Evolutionary conservation across 2,113 vertebrate genomes (phyloP), one percentile per base, ranked within the genome.

Genomic region (Ancistrus triradiatus): DNA sequence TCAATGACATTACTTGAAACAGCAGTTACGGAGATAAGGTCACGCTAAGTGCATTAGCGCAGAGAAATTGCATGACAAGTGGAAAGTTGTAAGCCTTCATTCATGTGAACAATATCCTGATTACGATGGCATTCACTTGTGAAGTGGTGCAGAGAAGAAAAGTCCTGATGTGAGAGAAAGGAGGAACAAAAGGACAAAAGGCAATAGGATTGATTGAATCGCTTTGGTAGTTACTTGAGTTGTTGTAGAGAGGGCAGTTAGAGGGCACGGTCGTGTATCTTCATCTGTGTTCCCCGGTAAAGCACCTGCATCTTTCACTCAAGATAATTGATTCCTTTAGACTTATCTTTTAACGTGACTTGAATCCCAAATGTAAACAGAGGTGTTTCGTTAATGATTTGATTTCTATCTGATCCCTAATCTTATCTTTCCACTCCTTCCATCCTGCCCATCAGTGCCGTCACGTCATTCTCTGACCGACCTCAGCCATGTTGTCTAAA

Each of bases 331-430:
- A 74, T 50, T 76, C 74, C 28, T 3, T 63, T 40, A 35, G 57
- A 13, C 58, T 75, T 63, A 78, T 67, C 70, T 43, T 42, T 66
- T 75, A 72, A 63, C 58, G 59, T 63, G 72, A 68, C 66, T 63
- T 58, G 37, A 69, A 73, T 55, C 66, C 35, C 56, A 46, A 73
- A 35, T 63, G 66, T 44, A 77, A 68, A 78, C 61, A 69, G 15
- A 46, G 6, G 75, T 68, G 66, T 80, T 75, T 79, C 71, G 74
- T 78, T 67, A 70, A 81, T 68, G 64, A 80, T 63, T 69, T 59
- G 52, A 59, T 72, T 69, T 73, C 73, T 70, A 72, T 84, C 74
- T 31, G 3, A 31, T 7, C 3, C 27, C 3, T 31, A 4, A 31
- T 31, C 27, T 4, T 31, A 31, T 31, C 27, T n/a, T n/a, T 31